phyloP scores from a whole-genome alignment of 2,113 vertebrate species.

The Sardina pilchardus region DNA sequence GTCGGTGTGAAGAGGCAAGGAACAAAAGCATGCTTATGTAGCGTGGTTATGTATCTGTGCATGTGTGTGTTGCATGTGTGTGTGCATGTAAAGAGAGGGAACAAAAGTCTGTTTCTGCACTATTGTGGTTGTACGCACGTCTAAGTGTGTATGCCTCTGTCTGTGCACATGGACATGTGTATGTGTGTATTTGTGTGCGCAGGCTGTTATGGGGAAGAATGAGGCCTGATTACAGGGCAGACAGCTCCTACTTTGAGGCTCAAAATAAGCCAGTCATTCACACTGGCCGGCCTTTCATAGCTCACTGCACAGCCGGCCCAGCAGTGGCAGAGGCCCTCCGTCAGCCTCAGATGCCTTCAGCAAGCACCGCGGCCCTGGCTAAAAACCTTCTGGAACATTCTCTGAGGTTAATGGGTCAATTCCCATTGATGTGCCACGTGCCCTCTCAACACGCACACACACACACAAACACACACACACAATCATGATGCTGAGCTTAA shows the following conservation, averaged over 20 bases:
- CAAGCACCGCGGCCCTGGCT: background rate
- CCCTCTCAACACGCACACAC: background rate
- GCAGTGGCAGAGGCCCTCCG: background rate
- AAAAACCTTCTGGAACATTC: slow-evolving; percentile 5
- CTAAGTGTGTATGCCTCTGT: background rate
- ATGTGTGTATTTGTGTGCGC: background rate
- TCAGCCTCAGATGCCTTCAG: background rate
- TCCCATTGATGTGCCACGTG: background rate
- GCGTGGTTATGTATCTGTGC: background rate
- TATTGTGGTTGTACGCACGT: too few relatives aligned
- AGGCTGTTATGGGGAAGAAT: background rate
- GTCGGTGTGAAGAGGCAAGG: background rate
- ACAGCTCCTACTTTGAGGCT: background rate
- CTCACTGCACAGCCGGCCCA: background rate
- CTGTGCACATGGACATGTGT: background rate
- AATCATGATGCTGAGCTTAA: background rate
- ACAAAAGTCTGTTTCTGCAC: too few relatives aligned
- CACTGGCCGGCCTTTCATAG: background rate
- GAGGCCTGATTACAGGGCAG: background rate
- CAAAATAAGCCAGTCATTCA: background rate
- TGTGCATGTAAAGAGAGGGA: too few relatives aligned
- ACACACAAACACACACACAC: background rate
- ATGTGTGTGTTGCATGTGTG: background rate
- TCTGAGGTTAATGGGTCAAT: slow-evolving; percentile 7
- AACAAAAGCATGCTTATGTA: too few relatives aligned